A percentile compares a stretch with the other conserved stretches of the same genome.
phyloP scores from a whole-genome alignment of 2,888 invertebrate genomes.

The Agriopis leucophaearia region DNA sequence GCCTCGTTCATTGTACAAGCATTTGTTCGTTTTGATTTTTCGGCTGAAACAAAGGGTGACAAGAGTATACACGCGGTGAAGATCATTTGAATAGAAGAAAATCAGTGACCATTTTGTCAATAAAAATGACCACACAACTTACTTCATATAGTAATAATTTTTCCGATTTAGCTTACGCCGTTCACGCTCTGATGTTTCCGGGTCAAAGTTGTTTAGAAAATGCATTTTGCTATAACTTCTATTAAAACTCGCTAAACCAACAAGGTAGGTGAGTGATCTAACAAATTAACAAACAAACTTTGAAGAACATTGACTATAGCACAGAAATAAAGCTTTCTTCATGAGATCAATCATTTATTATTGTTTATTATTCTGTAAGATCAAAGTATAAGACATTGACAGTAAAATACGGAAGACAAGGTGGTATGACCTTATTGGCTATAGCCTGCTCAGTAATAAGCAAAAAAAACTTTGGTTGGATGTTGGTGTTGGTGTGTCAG shows the following conservation, averaged over 20 bases:
- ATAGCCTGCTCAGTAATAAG: no score
- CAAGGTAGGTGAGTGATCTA: background rate
- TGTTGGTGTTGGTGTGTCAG: no score
- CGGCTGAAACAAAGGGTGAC: slow-evolving; percentile 58
- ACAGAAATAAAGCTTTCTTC: no score
- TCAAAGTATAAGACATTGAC: no score
- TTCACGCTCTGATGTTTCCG: slow-evolving; percentile 92
- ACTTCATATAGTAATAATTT: slow-evolving; percentile 75
- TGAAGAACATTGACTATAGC: no score
- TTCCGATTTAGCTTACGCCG: slow-evolving; percentile 91
- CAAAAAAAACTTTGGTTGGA: no score
- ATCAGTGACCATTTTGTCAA: background rate
- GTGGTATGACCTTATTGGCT: no score
- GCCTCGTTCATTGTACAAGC: slow-evolving; percentile 91
- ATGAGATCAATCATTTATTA: no score
- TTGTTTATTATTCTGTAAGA: no score
- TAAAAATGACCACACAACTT: slow-evolving; percentile 39
- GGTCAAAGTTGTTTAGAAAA: slow-evolving; percentile 89
- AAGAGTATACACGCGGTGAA: slow-evolving; percentile 3
- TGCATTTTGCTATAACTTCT: slow-evolving; percentile 52
- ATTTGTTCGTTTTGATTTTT: slow-evolving; percentile 72
- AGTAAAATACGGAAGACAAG: no score
- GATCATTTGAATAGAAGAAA: background rate
- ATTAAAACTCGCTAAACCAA: background rate
- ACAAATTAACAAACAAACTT: background rate